phyloP scores from a whole-genome alignment of 2,797 vertebrate genomes.

The Acrossocheilus wenchowensis region DNA sequence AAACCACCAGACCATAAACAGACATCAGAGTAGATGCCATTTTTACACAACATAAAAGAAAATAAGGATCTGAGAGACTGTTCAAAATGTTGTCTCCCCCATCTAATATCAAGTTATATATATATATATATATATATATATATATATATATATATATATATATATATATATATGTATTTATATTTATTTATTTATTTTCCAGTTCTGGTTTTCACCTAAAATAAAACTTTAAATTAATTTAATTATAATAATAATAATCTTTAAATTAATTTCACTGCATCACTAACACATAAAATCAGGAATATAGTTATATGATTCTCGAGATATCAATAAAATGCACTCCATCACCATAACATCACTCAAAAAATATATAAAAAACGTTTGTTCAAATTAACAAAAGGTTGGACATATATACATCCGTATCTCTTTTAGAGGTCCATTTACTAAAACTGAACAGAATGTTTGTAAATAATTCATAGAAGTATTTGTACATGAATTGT shows the following conservation, averaged over 20 bases:
- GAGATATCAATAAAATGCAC: neutral
- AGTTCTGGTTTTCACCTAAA: no score
- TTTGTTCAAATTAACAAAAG: neutral
- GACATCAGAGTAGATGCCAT: neutral
- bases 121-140: no score
- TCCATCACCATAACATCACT: neutral
- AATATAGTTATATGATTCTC: neutral
- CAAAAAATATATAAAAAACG: neutral
- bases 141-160: no score
- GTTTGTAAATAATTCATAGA: neutral
- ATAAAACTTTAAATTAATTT: no score
- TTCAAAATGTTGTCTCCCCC: neutral
- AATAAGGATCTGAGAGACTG: neutral
- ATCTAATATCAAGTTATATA: no score
- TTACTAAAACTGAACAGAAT: neutral
- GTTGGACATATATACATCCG: neutral
- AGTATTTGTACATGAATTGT: no score
- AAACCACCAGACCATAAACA: constrained; percentile 2
- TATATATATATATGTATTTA: no score
- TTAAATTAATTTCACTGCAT: no score
- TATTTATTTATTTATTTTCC: no score
- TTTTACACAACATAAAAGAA: neutral
- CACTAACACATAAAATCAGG: neutral
- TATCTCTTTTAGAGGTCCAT: neutral
- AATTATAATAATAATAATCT: no score